phyloP scores from a whole-genome alignment of 2,113 vertebrate species.

The Psilopsiagon aurifrons region DNA sequence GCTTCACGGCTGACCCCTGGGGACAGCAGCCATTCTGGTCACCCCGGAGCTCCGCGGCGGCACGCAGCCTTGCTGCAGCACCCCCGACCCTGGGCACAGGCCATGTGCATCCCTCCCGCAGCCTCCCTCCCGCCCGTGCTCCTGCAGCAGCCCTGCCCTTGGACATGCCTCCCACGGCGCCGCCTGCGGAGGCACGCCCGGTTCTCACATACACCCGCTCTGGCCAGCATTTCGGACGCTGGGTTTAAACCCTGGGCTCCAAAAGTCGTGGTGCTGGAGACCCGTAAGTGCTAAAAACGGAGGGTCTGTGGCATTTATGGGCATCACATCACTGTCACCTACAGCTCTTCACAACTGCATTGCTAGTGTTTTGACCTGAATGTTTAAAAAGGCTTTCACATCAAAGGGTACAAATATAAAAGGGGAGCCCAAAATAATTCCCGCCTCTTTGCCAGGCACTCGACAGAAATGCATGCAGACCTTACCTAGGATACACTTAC shows the following conservation, averaged over 20 bases:
- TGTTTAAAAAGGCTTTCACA: neutral
- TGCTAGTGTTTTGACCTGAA: neutral
- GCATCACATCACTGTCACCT: too few species aligned
- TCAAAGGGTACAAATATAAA: neutral
- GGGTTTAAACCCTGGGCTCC: neutral
- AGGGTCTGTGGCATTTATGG: fast-evolving
- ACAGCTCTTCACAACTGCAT: neutral
- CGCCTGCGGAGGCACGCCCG: fast-evolving
- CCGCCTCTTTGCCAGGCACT: neutral
- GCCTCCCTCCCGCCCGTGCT: fast-evolving
- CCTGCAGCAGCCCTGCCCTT: neutral
- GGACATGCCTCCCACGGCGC: fast-evolving
- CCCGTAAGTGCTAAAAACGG: neutral
- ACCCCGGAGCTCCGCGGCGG: fast-evolving
- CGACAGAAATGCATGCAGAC: neutral
- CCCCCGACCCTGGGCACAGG: fast-evolving
- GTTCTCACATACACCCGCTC: fast-evolving
- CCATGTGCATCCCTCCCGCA: fast-evolving
- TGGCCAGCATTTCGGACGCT: fast-evolving
- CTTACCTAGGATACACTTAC: neutral
- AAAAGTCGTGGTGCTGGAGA: neutral
- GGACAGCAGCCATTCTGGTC: fast-evolving
- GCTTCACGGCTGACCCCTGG: fast-evolving
- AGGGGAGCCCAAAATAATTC: neutral
- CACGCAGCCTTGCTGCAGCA: neutral